These are phyloP conservation scores for Antrozous pallidus DNA, from an alignment of 2,797 vertebrate species.

Conservation along the genomic window DNA sequence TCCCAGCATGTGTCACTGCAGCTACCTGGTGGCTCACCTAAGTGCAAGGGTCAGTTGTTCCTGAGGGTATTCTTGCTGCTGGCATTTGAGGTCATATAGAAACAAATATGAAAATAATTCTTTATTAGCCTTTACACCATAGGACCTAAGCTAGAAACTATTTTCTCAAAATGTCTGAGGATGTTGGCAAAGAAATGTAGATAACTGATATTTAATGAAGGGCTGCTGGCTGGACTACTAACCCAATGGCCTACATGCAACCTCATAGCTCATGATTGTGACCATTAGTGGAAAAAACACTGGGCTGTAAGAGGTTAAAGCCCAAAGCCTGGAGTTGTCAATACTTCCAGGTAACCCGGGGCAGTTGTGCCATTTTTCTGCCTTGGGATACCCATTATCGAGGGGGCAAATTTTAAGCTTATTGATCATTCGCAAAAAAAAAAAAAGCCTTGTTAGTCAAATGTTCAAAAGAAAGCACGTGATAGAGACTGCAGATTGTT, in stretches of 20 bases:
- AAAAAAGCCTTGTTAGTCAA: not conserved
- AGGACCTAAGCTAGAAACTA: not conserved
- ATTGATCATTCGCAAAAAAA: not conserved
- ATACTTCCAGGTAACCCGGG: not conserved
- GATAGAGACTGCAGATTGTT: not conserved
- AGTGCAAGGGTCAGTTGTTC: not conserved
- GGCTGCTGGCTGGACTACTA: not conserved
- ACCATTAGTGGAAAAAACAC: too few species aligned
- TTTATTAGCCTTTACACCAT: not conserved
- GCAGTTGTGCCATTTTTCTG: not conserved
- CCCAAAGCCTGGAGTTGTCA: not conserved
- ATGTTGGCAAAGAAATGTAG: not conserved
- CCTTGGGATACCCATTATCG: not conserved
- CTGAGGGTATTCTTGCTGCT: not conserved
- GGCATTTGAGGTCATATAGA: not conserved
- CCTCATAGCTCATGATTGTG: not conserved
- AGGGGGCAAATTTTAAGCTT: not conserved
- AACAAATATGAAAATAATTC: not conserved
- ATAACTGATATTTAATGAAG: not conserved
- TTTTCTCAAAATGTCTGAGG: not conserved
- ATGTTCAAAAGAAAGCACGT: not conserved
- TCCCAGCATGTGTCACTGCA: not conserved
- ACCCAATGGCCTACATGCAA: not conserved
- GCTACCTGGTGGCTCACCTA: not conserved
- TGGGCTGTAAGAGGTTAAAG: not conserved